Base-by-base conservation (phyloP, 1,140 invertebrate genomes). In the Megathymus violae region DNA sequence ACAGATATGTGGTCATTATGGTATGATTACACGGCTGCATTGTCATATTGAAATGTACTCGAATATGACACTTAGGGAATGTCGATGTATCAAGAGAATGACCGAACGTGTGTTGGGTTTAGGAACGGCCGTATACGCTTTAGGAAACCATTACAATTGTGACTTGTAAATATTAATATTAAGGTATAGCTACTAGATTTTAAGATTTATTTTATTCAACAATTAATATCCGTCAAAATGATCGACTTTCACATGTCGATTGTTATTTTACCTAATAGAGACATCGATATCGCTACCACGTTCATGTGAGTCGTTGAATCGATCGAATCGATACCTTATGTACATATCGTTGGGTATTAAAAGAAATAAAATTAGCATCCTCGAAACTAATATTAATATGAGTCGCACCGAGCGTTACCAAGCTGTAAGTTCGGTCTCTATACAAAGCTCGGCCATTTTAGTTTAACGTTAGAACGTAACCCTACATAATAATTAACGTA, bases 41-140 rank as follows among this genome's bases (percentile, higher is more conserved):
- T 31, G n/a, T n/a, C 13, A 31, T 31, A 27, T 2, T 25, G 9
- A 46, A 46, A n/a, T n/a, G n/a, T n/a, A 1, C 17, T 22, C 13
- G n/a, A 46, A 25, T 46, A 46, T 46, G 22, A 19, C 6, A 14
- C 7, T 15, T 1, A 31, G 3, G 27, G 27, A 31, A 9, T 47
- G 25, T 48, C 13, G 46, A 13, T 48, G 47, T 36, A 36, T 34
- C 27, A 31, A 34, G 15, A 34, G 11, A 15, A 15, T 44, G 51
- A 54, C 19, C 19, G 31, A 41, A 17, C 9, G 22, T 44, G 52
- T 10, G 31, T 44, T 25, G 19, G 19, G 22, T 13, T 14, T 54
- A 58, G 54, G 48, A 60, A 65, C 66, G 65, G 69, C 67, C 60
- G 78, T 81, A 81, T 81, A 79, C 76, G 78, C 64, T 64, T 62